Evolutionary conservation across 2,113 vertebrate genomes (phyloP).

Genomic region (Mirza zaza): DNA sequence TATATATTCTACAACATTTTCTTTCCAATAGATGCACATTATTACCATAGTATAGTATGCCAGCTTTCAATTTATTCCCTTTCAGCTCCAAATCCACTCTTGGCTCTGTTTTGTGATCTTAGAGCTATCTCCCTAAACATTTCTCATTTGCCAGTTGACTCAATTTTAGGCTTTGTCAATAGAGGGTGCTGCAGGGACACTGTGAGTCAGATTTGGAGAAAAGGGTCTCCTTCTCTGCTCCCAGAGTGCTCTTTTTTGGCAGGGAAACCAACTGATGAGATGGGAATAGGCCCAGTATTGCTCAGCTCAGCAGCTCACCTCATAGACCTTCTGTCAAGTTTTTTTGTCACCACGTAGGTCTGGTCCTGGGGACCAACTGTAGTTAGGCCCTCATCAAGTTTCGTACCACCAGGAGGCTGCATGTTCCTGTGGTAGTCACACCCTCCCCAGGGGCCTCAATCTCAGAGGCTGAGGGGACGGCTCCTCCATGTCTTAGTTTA

Average conservation of each 20-base stretch:
- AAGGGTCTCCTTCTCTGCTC: not conserved
- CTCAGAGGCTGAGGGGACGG: not conserved
- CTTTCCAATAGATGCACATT: not conserved
- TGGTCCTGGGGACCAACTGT: not conserved
- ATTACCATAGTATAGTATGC: not conserved
- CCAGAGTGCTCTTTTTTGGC: not conserved
- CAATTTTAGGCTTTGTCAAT: not conserved
- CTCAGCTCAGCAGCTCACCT: not conserved
- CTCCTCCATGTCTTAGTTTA: not conserved
- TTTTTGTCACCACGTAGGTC: not conserved
- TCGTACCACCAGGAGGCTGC: not conserved
- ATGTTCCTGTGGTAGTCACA: not conserved
- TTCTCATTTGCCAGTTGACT: not conserved
- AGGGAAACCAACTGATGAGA: not conserved
- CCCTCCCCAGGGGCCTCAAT: not conserved
- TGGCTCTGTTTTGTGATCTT: not conserved
- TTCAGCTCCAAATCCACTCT: not conserved
- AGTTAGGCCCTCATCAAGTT: not conserved
- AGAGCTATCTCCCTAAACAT: not conserved
- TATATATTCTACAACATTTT: not conserved
- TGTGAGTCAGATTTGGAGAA: not conserved
- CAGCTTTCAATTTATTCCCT: not conserved
- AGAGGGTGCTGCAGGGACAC: not conserved
- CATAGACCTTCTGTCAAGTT: not conserved
- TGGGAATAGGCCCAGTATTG: not conserved